Conservation (phyloP, 2,797 vertebrate genomes). For the Siniperca undulata region DNA sequence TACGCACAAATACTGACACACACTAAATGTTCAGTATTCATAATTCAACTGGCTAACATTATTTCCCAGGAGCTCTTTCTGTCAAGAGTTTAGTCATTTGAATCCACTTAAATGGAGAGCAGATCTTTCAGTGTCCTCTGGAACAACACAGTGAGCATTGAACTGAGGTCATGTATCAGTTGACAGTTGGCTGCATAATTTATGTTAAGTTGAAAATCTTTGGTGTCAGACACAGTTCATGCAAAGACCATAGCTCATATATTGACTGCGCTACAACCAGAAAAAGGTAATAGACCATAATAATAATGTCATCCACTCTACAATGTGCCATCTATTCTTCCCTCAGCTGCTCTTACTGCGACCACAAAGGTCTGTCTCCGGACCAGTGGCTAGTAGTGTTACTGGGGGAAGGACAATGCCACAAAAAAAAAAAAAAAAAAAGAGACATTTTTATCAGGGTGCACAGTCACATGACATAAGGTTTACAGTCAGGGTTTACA, state of each 20-base stretch:
- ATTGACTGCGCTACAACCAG: slow-evolving; percentile 52
- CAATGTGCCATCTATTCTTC: slow-evolving; percentile 43
- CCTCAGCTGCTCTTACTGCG: slow-evolving; percentile 33
- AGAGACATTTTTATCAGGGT: neutral
- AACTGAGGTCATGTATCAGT: slow-evolving; percentile 79
- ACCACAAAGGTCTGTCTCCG: slow-evolving; percentile 10
- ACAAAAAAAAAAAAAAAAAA: neutral
- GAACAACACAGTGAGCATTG: slow-evolving; percentile 76
- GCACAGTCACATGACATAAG: neutral
- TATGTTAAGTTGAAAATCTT: slow-evolving; percentile 82
- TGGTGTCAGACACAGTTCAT: slow-evolving; percentile 84
- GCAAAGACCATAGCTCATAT: slow-evolving; percentile 62
- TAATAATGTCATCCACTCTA: slow-evolving; percentile 59
- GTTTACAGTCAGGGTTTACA: neutral
- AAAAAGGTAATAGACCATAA: slow-evolving; percentile 62
- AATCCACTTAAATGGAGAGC: slow-evolving; percentile 71
- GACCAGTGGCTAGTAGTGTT: slow-evolving; percentile 11
- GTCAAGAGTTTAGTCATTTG: slow-evolving; percentile 74
- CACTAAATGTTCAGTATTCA: slow-evolving; percentile 74
- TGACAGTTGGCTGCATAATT: slow-evolving; percentile 86
- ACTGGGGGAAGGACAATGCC: neutral
- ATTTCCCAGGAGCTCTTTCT: slow-evolving; percentile 75
- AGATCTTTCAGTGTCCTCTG: slow-evolving; percentile 74
- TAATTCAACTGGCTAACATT: slow-evolving; percentile 65
- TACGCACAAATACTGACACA: slow-evolving; percentile 25